Base-by-base conservation (phyloP, 2,797 vertebrate genomes). In the Kryptolebias ocellatus region DNA sequence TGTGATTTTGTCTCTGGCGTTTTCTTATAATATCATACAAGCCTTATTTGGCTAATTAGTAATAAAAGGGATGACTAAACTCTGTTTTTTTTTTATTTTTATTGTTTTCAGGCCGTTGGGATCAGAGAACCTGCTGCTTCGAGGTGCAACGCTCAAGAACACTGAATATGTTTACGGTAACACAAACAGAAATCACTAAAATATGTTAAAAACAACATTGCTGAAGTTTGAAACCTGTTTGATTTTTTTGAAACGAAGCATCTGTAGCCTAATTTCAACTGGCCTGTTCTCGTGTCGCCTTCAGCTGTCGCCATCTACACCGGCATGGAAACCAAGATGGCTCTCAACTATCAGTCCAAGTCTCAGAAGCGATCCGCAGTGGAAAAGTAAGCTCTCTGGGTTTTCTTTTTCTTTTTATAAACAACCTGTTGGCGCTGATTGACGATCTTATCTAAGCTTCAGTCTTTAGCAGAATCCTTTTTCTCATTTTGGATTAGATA, bases 281-380 rank as follows among this genome's bases (percentile, higher is more conserved):
- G 31, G 7, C 4, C 31, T 34, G 7, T 34, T 39, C 1, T 2
- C 37, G 11, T 24, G 81, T 2, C 59, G 5, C n/a, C 10, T 85
- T 59, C 58, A 99, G 98, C 96, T 50, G 96, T 97, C 45, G 97
- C 95, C 64, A 96, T 98, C 86, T 99, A 99, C 88, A 99, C 98
- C 0, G 98, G 98, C 79, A 99, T 99, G 98, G 98, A 99, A 85
- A 97, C 96, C 28, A 99, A 99, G 92, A 99, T 99, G 98, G 97
- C 98, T 5, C 92, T 99, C 67, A 99, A 99, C 89, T 99, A 99
- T 70, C 97, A 99, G 67, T 93, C 96, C 45, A 99, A 99, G 86
- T 96, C 95, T 72, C 97, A 99, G 93, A 99, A 99, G 80, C 93
- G 98, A 31, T 99, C 97, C 15, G 97, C 96, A 20, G 98, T 99